A percentile compares a stretch with the other conserved stretches of the same genome.
Conservation (phyloP, 2,797 vertebrate genomes). For the Phaenicophaeus curvirostris region DNA sequence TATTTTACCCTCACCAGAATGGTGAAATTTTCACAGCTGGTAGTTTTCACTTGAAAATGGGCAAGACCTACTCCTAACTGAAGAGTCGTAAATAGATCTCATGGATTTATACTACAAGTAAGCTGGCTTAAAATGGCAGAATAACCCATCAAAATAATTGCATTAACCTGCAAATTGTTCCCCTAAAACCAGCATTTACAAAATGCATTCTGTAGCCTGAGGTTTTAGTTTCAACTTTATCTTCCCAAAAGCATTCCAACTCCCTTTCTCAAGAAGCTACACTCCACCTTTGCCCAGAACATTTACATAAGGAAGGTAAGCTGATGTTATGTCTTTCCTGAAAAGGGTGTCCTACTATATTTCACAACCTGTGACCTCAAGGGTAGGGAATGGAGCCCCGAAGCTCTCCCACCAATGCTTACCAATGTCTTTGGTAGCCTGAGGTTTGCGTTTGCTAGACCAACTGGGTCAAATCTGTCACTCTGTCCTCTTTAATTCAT, state of each 20-base stretch:
- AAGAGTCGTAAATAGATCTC: not conserved
- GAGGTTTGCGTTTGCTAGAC: not conserved
- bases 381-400: not conserved
- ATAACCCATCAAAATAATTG: not conserved
- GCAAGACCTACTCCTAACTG: not conserved
- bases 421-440: not conserved
- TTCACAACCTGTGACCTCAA: not conserved
- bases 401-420: not conserved
- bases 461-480: not conserved
- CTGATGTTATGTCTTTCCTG: not conserved
- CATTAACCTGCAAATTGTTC: not conserved
- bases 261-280: not conserved
- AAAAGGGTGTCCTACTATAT: not conserved
- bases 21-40: not conserved
- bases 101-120: not conserved
- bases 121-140: not conserved
- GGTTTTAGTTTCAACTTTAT: not conserved
- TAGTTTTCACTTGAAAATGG: not conserved
- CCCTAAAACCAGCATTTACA: not conserved
- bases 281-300: not conserved
- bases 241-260: not conserved
- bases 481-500: not conserved
- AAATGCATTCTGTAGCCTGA: not conserved
- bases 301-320: not conserved
- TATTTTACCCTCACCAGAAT: not conserved